Evolutionary conservation across 2,113 vertebrate genomes (phyloP).

Genomic region (Sturnira hondurensis): DNA sequence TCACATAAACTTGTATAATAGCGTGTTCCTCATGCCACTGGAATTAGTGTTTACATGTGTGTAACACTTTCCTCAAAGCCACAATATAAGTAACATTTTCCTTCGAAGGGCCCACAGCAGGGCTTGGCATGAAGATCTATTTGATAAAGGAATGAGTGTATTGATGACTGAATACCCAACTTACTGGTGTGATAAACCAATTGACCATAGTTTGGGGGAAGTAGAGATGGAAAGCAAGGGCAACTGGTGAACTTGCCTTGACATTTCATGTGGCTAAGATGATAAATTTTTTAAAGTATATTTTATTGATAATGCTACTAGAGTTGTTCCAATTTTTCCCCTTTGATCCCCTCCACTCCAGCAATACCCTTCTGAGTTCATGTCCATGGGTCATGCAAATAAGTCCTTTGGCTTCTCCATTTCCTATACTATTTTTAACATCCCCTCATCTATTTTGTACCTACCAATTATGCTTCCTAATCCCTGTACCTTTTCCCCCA

Average conservation of each 20-base stretch:
- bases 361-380: too few species aligned
- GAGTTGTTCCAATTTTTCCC: too few species aligned
- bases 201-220: neutral
- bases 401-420: too few species aligned
- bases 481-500: too few species aligned
- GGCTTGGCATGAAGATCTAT: neutral
- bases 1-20: neutral
- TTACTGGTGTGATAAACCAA: neutral
- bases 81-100: neutral
- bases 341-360: too few species aligned
- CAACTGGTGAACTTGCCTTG: neutral
- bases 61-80: neutral
- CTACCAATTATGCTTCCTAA: too few species aligned
- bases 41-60: neutral
- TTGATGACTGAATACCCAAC: neutral
- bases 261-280: neutral
- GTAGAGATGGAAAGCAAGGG: too few species aligned
- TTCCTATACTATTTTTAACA: too few species aligned
- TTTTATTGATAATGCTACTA: too few species aligned
- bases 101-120: neutral
- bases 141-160: neutral
- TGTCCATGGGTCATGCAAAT: too few species aligned
- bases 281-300: too few species aligned
- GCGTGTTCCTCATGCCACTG: neutral
- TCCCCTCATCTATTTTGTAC: too few species aligned